Evolutionary conservation across 2,797 vertebrate genomes (phyloP), one percentile per base, ranked within the genome.

Genomic region (Leucoraja ocellata): DNA sequence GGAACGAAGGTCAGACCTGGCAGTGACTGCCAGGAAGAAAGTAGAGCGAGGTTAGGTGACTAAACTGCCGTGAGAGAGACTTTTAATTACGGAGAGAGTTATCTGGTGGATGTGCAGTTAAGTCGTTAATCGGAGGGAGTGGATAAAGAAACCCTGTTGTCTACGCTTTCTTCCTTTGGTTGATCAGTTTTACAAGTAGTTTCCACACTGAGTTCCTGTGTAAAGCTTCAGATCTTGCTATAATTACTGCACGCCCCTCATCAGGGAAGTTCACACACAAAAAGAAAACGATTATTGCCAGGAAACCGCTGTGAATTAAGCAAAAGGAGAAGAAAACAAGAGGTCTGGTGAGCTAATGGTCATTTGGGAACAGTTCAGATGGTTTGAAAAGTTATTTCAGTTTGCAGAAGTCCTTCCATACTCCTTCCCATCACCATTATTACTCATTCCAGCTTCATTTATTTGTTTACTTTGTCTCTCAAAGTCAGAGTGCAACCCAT

Each of bases 231-330:
- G 63, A 36, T 23, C n/a, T 88, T 88, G 65, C 14, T 25, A 28
- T 88, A n/a, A 88, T 88, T 65, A 88, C 84, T 88, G 28, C 23
- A 63, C 58, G 63, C 84, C 61, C 84, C 58, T 65, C 58, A 61
- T n/a, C n/a, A 16, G 46, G 80, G 0, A 71, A 11, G 4, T 18
- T 39, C 32, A 18, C 63, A 90, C 63, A 71, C 16, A 39, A 71
- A 90, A 71, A 71, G 46, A 54, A 21, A 54, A 13, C 25, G 32
- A 39, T 36, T 36, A 14, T 68, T 65, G 32, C 63, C 2, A 23
- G 63, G 65, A 68, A 36, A 68, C 86, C 36, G 86, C 13, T 68
- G 65, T 10, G 61, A 71, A 68, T 36, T 36, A 90, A 71, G 32
- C 63, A 90, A 90, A 90, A 18, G 32, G 18, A 21, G 63, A 90